phyloP scores from a whole-genome alignment of 2,888 invertebrate genomes.

The Hydropsyche betteni region DNA sequence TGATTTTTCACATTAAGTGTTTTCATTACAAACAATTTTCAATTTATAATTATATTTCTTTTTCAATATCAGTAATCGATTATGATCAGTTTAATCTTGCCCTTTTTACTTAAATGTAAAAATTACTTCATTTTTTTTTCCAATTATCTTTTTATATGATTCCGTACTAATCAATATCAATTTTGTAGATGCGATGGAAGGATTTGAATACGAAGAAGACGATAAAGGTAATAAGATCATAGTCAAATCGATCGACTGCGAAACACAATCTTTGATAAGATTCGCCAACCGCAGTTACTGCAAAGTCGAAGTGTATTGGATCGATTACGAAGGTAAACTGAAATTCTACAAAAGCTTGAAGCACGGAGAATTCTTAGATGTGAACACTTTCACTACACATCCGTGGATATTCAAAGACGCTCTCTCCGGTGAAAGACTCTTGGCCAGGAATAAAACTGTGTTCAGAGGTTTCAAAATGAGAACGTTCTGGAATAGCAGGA shows the following conservation, averaged over 20 bases:
- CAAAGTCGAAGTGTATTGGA: constrained; percentile 76
- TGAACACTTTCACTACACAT: constrained; percentile 82
- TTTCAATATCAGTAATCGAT: no score
- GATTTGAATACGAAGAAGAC: constrained; percentile 43
- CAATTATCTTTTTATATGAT: no score
- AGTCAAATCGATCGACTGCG: constrained; percentile 54
- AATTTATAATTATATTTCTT: no score
- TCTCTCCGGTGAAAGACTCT: constrained; percentile 72
- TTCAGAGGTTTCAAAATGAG: constrained; percentile 57
- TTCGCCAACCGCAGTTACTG: constrained; percentile 59
- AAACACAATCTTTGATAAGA: constrained; percentile 57
- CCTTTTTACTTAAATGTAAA: no score
- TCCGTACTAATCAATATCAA: no score
- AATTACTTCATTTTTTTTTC: no score
- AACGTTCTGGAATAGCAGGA: constrained; percentile 52
- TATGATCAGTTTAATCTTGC: no score
- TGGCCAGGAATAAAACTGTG: constrained; percentile 65
- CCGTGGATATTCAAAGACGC: constrained; percentile 85
- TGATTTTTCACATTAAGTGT: no score
- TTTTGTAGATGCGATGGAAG: constrained; percentile 5
- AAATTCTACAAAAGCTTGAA: constrained; percentile 70
- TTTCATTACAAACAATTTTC: no score
- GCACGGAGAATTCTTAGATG: constrained; percentile 67
- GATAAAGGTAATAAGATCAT: constrained; percentile 40
- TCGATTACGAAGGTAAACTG: constrained; percentile 74